Evolutionary conservation across 2,888 invertebrate genomes (phyloP), one percentile per base, ranked within the genome.

Genomic region (Heliconius cydno): DNA sequence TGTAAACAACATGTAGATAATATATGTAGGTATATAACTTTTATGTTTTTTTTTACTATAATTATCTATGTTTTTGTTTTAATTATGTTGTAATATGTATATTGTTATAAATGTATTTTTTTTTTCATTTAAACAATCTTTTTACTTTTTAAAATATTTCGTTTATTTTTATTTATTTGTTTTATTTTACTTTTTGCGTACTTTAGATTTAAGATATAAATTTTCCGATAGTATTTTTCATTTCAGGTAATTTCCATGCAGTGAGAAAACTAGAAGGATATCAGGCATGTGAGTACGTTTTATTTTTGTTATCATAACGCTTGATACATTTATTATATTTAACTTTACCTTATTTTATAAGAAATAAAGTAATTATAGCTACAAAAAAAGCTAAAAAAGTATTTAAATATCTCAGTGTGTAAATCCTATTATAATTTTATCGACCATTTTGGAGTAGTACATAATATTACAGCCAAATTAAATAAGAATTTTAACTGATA

Each of bases 171-270:
- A 6, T 38, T 38, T 57, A 28, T 65, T 41, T 38, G 19, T 67
- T 38, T 10, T 22, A 15, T 75, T 46, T 46, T 41, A 57, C 22
- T 73, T 82, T 75, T n/a, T n/a, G n/a, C n/a, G n/a, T n/a, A n/a
- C n/a, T n/a, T 81, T 80, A 76, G 46, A 77, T 60, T 78, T 82
- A 68, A 76, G 77, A 81, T 81, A 82, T 82, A 81, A 81, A 85
- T 83, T 84, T 84, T 83, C 79, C 83, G 82, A 83, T 85, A 85
- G 86, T 87, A 82, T 82, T 86, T 89, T 89, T 89, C 81, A 85
- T 93, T 93, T 87, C 93, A 93, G 93, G 94, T 93, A 94, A 92
- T 91, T 92, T 90, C 86, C 88, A 88, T 86, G 87, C 88, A 84
- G 88, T 88, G 80, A 87, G 90, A 85, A 91, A 90, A 88, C 85